Conservation (phyloP, 2,888 invertebrate species). For the Sminthurides aquaticus region DNA sequence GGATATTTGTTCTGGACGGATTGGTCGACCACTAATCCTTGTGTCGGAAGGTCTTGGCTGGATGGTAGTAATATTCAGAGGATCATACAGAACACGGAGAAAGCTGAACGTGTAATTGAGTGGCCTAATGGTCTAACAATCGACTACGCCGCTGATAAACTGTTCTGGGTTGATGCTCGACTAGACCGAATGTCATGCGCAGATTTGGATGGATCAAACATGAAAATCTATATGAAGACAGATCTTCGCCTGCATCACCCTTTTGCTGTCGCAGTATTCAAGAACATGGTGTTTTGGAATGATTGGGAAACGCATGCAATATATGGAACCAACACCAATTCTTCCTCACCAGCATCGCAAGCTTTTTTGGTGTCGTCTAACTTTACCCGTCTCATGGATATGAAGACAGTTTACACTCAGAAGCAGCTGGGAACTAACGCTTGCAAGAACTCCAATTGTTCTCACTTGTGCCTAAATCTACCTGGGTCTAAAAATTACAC, state of each 20-base stretch:
- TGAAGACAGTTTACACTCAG: conserved; percentile 71
- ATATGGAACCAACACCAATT: conserved; percentile 52
- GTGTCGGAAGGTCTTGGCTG: conserved; percentile 68
- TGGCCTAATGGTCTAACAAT: conserved; percentile 85
- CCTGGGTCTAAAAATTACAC: conserved; percentile 58
- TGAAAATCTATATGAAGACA: conserved; percentile 60
- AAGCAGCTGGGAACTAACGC: conserved; percentile 67
- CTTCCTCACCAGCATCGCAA: conserved; percentile 40
- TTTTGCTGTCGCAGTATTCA: conserved; percentile 76
- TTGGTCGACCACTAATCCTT: conserved; percentile 70
- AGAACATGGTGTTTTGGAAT: conserved; percentile 81
- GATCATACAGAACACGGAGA: conserved; percentile 51
- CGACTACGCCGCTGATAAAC: conserved; percentile 68
- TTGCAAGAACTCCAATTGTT: conserved; percentile 60
- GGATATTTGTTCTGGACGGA: conserved; percentile 80
- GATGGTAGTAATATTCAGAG: conserved; percentile 64
- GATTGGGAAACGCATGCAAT: conserved; percentile 77
- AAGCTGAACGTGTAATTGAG: conserved; percentile 55
- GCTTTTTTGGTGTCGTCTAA: conserved; percentile 57
- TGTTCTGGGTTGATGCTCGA: conserved; percentile 82
- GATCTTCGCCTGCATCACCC: conserved; percentile 60
- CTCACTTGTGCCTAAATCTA: conserved; percentile 68
- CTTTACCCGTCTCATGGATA: conserved; percentile 68
- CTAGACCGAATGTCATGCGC: conserved; percentile 72
- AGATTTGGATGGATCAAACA: conserved; percentile 61